Base-by-base conservation (phyloP, 2,888 invertebrate species). In the Drosophila rubida region DNA sequence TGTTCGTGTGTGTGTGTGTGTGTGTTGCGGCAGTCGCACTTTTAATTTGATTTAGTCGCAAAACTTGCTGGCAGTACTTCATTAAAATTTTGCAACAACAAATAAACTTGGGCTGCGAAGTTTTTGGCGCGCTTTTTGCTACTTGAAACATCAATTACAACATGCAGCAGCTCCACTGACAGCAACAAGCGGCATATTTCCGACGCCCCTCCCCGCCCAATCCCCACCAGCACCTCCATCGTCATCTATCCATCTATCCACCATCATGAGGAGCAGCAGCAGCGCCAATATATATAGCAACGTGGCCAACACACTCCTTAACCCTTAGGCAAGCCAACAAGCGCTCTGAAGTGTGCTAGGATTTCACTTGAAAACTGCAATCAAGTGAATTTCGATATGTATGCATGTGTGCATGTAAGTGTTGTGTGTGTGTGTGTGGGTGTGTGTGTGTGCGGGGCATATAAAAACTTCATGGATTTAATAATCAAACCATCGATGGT, bases 301-400 rank as follows among this genome's bases (percentile, higher is more conserved):
- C 19, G 6, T 32, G 44, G 46, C 22, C 46, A 61, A 22, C 66
- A 55, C 55, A 75, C 76, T 35, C 59, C 39, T 46, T 64, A 74
- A 71, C 73, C 87, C 87, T 87, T 79, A 85, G 87, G 87, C 86
- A 53, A 69, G 79, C 76, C 87, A 84, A 81, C 80, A 75, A 80
- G 83, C 79, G 77, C 51, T 74, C 61, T 82, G 83, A 69, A 84
- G 83, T 84, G 85, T 85, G 87, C 88, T 88, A 87, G 79, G 84
- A 88, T 87, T 89, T 89, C 89, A 89, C 88, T 89, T 89, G 80
- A 88, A 89, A 88, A 89, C 88, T 88, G 88, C 88, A 88, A 89
- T 89, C 88, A 88, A 88, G 88, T 89, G 88, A 89, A 88, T 88
- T 89, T 89, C 77, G 88, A 89, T 87, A 86, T 89, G 78, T 68